phyloP scores from a whole-genome alignment of 2,888 invertebrate species.

The Iselma pallidipennis region DNA sequence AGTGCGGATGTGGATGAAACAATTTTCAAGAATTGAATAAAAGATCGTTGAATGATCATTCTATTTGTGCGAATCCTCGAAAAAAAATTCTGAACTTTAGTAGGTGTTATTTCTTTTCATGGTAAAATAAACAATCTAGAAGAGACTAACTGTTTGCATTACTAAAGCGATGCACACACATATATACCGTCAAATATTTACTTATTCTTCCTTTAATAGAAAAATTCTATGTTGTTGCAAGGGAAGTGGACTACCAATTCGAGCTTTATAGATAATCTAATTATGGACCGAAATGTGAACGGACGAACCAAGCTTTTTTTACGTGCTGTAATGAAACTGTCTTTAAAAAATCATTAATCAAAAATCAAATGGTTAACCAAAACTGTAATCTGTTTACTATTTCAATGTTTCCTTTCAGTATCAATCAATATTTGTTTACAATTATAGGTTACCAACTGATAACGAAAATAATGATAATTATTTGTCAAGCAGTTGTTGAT shows the following conservation, averaged over 20 bases:
- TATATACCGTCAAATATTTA: constrained; percentile 48
- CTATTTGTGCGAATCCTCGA: constrained; percentile 1
- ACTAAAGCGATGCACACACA: constrained; percentile 48
- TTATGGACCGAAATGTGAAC: constrained; percentile 13
- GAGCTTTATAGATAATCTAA: constrained; percentile 26
- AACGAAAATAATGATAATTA: neutral
- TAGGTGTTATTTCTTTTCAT: constrained; percentile 39
- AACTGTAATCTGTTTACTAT: neutral
- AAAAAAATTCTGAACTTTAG: neutral
- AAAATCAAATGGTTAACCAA: neutral
- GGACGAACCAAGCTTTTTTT: constrained; percentile 12
- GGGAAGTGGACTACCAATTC: constrained; percentile 42
- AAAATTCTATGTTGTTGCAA: constrained; percentile 51
- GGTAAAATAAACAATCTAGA: constrained; percentile 41
- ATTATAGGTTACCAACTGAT: neutral
- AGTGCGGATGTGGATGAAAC: neutral
- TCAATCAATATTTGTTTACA: neutral
- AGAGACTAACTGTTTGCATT: constrained; percentile 50
- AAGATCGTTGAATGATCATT: constrained; percentile 8
- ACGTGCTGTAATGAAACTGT: constrained; percentile 14
- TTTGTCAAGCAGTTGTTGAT: too few relatives aligned
- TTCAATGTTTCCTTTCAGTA: neutral
- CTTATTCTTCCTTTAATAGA: constrained; percentile 55
- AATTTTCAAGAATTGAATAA: neutral
- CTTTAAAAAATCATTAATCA: constrained; percentile 7